phyloP scores from a whole-genome alignment of 2,113 vertebrate genomes.

The Colistium nudipinnis region DNA sequence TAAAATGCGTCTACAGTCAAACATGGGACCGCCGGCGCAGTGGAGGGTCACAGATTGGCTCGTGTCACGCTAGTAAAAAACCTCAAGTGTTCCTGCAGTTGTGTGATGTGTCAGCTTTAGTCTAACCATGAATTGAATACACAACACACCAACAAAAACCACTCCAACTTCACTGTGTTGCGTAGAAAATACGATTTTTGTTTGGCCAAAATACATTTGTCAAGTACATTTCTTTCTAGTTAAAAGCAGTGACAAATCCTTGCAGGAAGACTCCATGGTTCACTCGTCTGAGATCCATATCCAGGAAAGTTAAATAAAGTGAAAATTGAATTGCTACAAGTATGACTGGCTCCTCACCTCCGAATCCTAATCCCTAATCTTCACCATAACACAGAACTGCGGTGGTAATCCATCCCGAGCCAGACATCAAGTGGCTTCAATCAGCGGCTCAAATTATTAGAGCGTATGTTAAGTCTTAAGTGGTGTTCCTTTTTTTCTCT shows the following conservation, averaged over 20 bases:
- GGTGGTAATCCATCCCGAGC: neutral
- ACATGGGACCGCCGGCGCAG: conserved; percentile 9
- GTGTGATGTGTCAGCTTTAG: conserved; percentile 12
- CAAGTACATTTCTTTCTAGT: too few relatives aligned
- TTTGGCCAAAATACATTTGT: too few relatives aligned
- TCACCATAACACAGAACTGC: conserved; percentile 11
- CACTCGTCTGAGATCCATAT: too few relatives aligned
- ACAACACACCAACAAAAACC: neutral
- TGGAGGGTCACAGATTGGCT: conserved; percentile 32
- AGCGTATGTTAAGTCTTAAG: conserved; percentile 75
- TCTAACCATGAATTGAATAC: neutral
- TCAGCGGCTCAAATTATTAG: conserved; percentile 69
- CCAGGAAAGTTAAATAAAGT: too few relatives aligned
- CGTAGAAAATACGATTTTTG: neutral
- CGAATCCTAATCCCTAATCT: too few relatives aligned
- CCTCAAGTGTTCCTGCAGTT: neutral
- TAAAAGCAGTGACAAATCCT: too few relatives aligned
- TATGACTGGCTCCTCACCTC: too few relatives aligned
- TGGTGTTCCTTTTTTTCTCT: conserved; percentile 68
- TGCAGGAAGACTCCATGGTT: too few relatives aligned
- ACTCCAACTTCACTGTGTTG: neutral
- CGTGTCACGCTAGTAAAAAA: conserved; percentile 40
- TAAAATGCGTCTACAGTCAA: conserved; percentile 22
- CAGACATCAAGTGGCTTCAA: conserved; percentile 50
- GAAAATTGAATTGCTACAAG: too few relatives aligned